phyloP scores from a whole-genome alignment of 2,888 invertebrate genomes.

The Parasteatoda lunata region DNA sequence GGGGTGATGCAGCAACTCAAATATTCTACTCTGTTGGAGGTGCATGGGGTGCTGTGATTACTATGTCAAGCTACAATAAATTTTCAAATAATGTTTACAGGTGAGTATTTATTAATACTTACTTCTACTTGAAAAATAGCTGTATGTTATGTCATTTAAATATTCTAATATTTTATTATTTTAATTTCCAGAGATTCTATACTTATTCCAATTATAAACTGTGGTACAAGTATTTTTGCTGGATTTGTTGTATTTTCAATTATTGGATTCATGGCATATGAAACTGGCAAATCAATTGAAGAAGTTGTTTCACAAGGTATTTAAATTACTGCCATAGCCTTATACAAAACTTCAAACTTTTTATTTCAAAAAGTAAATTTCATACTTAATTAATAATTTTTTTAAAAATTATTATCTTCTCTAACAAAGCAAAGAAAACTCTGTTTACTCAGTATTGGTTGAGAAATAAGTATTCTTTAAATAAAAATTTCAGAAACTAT shows the following conservation, averaged over 20 bases:
- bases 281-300: slow-evolving; percentile 85
- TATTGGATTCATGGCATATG: slow-evolving; percentile 71
- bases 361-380: no score
- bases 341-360: no score
- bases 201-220: slow-evolving; percentile 70
- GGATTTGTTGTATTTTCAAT: slow-evolving; percentile 71
- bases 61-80: slow-evolving; percentile 97
- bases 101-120: slow-evolving; percentile 76
- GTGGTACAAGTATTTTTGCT: slow-evolving; percentile 70
- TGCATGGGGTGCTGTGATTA: slow-evolving; percentile 89
- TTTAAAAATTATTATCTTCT: no score
- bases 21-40: slow-evolving; percentile 76
- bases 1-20: slow-evolving; percentile 96
- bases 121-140: no score
- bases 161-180: slow-evolving; percentile 14
- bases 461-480: no score
- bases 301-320: slow-evolving; percentile 82
- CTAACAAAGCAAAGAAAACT: no score
- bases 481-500: no score
- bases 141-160: no score
- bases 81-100: slow-evolving; percentile 98
- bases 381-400: no score
- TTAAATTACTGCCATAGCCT: no score
- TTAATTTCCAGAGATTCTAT: slow-evolving; percentile 67
- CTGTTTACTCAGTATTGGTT: no score